Evolutionary conservation across 2,797 vertebrate species (phyloP), one percentile per base, ranked within the genome.

Genomic region (Arnoldichthys spilopterus): DNA sequence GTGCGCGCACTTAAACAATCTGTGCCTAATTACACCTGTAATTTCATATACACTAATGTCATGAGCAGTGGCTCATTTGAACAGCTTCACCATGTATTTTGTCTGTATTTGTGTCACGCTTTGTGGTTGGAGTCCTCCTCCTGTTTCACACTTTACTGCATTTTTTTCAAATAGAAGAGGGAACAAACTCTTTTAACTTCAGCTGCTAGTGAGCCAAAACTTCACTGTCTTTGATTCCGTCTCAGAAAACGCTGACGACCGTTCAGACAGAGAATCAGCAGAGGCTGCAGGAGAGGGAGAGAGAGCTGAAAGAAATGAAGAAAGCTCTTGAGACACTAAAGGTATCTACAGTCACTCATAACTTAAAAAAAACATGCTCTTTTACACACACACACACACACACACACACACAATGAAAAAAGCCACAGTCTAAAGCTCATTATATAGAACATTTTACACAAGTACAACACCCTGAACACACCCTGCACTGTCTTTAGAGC

Each of bases 251-350:
- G 61, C 58, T 95, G 83, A 84, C 86, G 0, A 83, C 86, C 2
- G 58, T 93, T 67, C 92, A 93, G 82, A 32, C 81, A 0, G 90
- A 88, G 69, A 94, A 87, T 8, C 87, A 90, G 7, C 90, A 89
- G 86, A 87, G 81, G 54, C 89, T 94, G 58, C 93, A 91, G 74
- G 85, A 87, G 11, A 78, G 94, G 85, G 91, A 94, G 88, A 89
- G 86, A 81, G 91, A 94, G 83, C 87, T 94, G 71, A 94, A 91
- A 37, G 92, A 94, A 70, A 87, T 93, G 91, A 94, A 91, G 88
- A 93, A 90, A 81, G 85, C 90, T 77, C 89, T 94, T 87, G 92
- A 92, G 15, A 85, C 47, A 28, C 84, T 92, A 76, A 93, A 92
- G 93, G 94, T 40, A 56, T 30, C 6, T 20, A 64, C 30, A 45